A percentile compares a stretch with the other conserved stretches of the same genome.
Evolutionary conservation across 2,888 invertebrate species (phyloP).

Genomic region (Cerceris rybyensis): DNA sequence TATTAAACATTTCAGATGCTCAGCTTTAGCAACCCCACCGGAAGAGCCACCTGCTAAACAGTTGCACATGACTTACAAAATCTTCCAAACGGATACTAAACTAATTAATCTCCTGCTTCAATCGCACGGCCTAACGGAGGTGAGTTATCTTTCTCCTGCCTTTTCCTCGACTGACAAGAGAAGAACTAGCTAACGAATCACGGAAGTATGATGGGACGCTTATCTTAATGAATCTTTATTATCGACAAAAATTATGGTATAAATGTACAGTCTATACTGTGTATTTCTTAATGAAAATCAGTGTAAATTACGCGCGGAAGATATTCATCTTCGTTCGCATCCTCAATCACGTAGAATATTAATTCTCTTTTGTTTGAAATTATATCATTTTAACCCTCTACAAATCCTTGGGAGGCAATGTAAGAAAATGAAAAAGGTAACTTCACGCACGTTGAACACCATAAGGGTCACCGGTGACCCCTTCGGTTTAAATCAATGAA

Average conservation of each 20-base stretch:
- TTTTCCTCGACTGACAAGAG: not conserved
- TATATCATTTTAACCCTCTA: no score
- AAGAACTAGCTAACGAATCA: no score
- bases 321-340: constrained; percentile 1
- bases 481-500: no score
- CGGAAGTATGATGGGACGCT: not conserved
- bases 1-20: constrained; percentile 70
- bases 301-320: constrained; percentile 18
- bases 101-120: constrained; percentile 89
- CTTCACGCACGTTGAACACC: no score
- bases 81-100: constrained; percentile 91
- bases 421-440: no score
- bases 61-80: constrained; percentile 90
- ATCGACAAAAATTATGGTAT: constrained; percentile 6
- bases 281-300: constrained; percentile 20
- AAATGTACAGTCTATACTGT: constrained; percentile 11
- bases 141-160: constrained; percentile 70
- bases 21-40: constrained; percentile 78
- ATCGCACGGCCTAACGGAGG: constrained; percentile 90
- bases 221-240: constrained; percentile 33
- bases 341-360: not conserved
- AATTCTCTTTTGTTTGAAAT: not conserved
- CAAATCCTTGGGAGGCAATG: no score
- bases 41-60: constrained; percentile 79
- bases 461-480: no score